These are phyloP conservation scores for Tyto alba DNA, from an alignment of 2,113 vertebrate species.

Conservation along the genomic window DNA sequence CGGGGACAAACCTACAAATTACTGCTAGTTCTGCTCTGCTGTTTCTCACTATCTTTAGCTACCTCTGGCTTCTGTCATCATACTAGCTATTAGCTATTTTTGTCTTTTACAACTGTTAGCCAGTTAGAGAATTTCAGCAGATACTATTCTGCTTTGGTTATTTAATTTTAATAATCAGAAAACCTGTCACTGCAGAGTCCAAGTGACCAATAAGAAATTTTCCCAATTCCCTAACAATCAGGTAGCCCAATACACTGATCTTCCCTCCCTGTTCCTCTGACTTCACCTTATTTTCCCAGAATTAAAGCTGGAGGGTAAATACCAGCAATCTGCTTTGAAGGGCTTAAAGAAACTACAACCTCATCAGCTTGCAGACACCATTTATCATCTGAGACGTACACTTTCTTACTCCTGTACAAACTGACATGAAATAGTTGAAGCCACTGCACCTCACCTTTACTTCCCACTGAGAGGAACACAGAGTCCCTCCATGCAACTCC, in stretches of 20 bases:
- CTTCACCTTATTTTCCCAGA: background rate
- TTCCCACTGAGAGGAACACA: background rate
- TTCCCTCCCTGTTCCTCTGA: background rate
- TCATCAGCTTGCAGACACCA: background rate
- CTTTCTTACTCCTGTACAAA: background rate
- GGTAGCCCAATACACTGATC: background rate
- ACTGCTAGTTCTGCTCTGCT: background rate
- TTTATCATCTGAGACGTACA: background rate
- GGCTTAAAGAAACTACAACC: background rate
- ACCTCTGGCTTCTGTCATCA: background rate
- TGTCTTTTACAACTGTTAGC: background rate
- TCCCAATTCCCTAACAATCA: rapidly evolving
- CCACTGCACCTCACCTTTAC: background rate
- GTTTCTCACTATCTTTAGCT: background rate
- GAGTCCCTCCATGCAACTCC: background rate
- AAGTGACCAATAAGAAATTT: background rate
- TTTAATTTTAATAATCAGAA: background rate
- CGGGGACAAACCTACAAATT: background rate
- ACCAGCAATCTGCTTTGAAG: background rate
- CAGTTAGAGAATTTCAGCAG: background rate
- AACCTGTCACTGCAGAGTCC: background rate
- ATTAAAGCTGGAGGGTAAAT: background rate
- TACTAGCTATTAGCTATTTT: background rate
- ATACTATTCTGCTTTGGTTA: background rate
- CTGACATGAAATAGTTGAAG: background rate